Evolutionary conservation across 2,113 vertebrate species (phyloP).

Genomic region (Stegostoma tigrinum): DNA sequence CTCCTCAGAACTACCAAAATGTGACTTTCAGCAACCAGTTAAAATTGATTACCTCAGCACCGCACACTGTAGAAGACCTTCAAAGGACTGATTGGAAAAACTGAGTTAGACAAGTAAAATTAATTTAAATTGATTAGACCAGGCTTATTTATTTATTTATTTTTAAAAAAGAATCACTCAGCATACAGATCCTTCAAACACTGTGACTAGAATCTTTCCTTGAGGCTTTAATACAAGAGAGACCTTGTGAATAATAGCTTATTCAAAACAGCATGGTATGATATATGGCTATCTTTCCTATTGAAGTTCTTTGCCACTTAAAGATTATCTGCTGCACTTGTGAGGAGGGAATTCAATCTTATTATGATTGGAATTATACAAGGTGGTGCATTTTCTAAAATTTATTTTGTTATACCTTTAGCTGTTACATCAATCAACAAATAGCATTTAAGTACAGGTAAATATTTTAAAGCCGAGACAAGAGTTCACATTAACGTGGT

Average conservation of each 20-base stretch:
- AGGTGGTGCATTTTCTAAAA: not conserved
- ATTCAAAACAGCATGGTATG: not conserved
- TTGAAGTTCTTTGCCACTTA: not conserved
- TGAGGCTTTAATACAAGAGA: not conserved
- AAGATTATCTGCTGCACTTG: not conserved
- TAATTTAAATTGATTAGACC: constrained; percentile 40
- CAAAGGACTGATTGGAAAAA: constrained; percentile 30
- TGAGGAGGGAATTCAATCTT: not conserved
- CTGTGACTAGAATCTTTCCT: constrained; percentile 8
- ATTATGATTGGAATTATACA: not conserved
- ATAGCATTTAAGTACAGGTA: not conserved
- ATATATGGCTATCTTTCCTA: not conserved
- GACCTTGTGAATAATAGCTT: not conserved
- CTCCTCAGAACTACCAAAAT: not conserved
- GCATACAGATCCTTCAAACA: not conserved
- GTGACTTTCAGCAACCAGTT: constrained; percentile 15
- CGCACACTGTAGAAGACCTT: not conserved
- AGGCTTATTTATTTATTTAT: not conserved
- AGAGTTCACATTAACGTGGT: not conserved
- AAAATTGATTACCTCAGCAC: constrained; percentile 2
- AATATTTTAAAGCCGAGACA: not conserved
- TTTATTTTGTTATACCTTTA: not conserved
- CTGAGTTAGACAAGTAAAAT: constrained; percentile 39
- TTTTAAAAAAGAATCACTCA: not conserved
- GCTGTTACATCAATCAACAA: not conserved